Percentiles rank a stretch among this genome's conserved stretches.
Conservation (phyloP, 2,113 vertebrate genomes). For the Silurus glanis region DNA sequence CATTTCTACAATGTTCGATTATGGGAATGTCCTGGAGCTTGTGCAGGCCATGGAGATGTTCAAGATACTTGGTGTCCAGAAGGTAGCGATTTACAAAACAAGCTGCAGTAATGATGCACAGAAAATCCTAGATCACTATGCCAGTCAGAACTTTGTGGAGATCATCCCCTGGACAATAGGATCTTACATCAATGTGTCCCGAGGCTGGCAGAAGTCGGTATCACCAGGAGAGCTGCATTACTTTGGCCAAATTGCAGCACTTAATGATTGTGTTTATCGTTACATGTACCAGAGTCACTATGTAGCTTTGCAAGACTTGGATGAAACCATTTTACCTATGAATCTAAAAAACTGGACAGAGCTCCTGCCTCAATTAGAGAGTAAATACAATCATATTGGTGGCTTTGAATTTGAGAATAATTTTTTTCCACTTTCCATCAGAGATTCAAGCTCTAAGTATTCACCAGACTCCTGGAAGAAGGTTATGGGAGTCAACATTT, state of each 20-base stretch:
- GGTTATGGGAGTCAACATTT: conserved; percentile 67
- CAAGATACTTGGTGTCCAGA: conserved; percentile 68
- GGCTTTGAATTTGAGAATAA: conserved; percentile 72
- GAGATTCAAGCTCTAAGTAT: neutral
- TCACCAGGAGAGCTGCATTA: conserved; percentile 65
- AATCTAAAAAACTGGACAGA: conserved; percentile 63
- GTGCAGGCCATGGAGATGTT: conserved; percentile 68
- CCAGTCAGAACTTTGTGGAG: conserved; percentile 60
- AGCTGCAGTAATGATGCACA: conserved; percentile 65
- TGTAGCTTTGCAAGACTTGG: conserved; percentile 69
- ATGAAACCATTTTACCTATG: conserved; percentile 72
- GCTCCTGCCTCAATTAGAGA: conserved; percentile 64
- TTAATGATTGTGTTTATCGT: conserved; percentile 67
- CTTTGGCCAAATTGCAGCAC: conserved; percentile 61
- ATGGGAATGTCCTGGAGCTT: neutral
- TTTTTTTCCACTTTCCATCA: conserved; percentile 56
- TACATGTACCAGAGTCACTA: conserved; percentile 67
- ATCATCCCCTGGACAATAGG: conserved; percentile 71
- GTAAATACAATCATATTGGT: conserved; percentile 24
- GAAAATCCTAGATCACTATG: conserved; percentile 70
- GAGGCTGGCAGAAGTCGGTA: conserved; percentile 26
- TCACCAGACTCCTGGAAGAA: conserved; percentile 54
- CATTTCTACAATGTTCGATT: neutral
- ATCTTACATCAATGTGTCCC: conserved; percentile 61
- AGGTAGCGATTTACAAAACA: conserved; percentile 72